These are phyloP conservation scores for Dimorphilus gyrociliatus DNA, from an alignment of 2,888 invertebrate genomes.

Conservation along the genomic window DNA sequence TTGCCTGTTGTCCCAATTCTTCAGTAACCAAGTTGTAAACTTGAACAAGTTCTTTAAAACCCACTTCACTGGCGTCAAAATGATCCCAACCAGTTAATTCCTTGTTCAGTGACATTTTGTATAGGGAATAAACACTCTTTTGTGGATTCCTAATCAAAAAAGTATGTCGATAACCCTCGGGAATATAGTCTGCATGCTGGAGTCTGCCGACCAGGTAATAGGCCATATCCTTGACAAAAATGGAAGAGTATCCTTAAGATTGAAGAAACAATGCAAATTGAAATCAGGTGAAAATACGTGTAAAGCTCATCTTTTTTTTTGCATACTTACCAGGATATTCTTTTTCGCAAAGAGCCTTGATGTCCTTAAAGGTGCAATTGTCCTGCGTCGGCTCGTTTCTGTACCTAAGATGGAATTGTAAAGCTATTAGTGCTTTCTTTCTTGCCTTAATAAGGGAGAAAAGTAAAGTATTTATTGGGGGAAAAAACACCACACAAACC, in stretches of 20 bases:
- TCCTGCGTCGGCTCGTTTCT: slow-evolving; percentile 8
- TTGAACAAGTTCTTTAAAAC: slow-evolving; percentile 15
- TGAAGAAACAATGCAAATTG: background rate
- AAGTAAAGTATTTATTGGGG: too few species aligned
- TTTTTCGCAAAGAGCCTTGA: slow-evolving; percentile 11
- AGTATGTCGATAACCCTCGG: slow-evolving; percentile 14
- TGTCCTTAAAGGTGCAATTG: slow-evolving; percentile 11
- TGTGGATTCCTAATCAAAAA: slow-evolving; percentile 16
- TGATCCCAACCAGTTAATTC: slow-evolving; percentile 17
- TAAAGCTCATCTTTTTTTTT: slow-evolving; percentile 1
- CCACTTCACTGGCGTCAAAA: slow-evolving; percentile 14
- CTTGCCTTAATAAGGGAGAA: too few species aligned
- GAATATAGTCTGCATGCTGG: slow-evolving; percentile 10
- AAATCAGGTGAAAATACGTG: too few species aligned
- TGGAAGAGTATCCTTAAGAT: slow-evolving; percentile 7
- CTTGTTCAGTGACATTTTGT: slow-evolving; percentile 17
- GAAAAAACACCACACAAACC: too few species aligned
- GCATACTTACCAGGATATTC: slow-evolving; percentile 8
- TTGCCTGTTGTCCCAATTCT: slow-evolving; percentile 13
- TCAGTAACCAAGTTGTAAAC: slow-evolving; percentile 13
- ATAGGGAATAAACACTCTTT: slow-evolving; percentile 16
- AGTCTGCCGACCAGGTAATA: slow-evolving; percentile 13
- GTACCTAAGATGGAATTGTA: too few species aligned
- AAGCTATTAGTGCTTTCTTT: too few species aligned
- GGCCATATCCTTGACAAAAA: slow-evolving; percentile 21